A percentile compares a stretch with the other conserved stretches of the same genome.
These are phyloP conservation scores for Hesperia comma DNA, from an alignment of 2,888 invertebrate genomes.

Conservation along the genomic window DNA sequence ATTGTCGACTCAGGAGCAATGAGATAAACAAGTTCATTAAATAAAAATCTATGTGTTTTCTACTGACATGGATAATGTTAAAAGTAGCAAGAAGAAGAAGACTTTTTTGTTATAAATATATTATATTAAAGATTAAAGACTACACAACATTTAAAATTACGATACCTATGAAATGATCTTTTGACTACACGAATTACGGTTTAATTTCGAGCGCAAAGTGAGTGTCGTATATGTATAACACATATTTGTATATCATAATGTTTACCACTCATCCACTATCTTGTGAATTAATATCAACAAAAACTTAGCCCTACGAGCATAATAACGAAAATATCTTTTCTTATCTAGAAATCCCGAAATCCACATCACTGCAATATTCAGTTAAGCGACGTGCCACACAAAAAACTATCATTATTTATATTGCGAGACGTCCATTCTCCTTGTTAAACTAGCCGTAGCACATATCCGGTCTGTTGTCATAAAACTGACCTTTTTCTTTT, in stretches of 20 bases:
- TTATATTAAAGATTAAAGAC: no score
- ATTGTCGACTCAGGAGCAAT: not conserved
- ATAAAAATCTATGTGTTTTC: not conserved
- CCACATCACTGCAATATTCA: constrained; percentile 45
- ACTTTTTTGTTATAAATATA: no score
- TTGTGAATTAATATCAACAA: not conserved
- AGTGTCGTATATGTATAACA: no score
- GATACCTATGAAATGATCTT: no score
- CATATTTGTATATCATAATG: not conserved
- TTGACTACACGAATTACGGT: no score
- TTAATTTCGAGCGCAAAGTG: no score
- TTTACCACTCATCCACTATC: not conserved
- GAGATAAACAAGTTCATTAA: constrained; percentile 16
- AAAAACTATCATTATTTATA: constrained; percentile 63
- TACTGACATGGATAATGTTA: not conserved
- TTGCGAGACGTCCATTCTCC: constrained; percentile 66
- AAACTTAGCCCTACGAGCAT: not conserved
- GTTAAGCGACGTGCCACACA: constrained; percentile 54
- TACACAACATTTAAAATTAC: no score
- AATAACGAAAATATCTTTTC: constrained; percentile 18
- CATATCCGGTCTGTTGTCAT: constrained; percentile 62
- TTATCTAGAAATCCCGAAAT: constrained; percentile 39
- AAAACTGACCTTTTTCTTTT: constrained; percentile 70
- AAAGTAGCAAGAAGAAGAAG: not conserved
- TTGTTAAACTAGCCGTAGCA: constrained; percentile 72